Percentiles rank a stretch among this genome's conserved stretches.
Evolutionary conservation across 2,113 vertebrate species (phyloP).

Genomic region (Gallinago paraguaiae): DNA sequence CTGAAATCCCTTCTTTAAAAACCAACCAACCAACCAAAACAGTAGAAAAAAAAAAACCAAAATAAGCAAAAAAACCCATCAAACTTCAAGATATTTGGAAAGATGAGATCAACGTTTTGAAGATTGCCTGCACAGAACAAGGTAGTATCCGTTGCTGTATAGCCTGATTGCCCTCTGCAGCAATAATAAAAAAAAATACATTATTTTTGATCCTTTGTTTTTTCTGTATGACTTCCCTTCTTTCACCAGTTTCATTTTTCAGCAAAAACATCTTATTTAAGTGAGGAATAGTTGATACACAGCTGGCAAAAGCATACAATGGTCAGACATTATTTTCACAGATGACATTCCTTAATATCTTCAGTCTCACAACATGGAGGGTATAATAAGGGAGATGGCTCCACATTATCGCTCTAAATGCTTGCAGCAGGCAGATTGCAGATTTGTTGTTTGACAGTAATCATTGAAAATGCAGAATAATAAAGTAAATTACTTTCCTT

Average conservation of each 20-base stretch:
- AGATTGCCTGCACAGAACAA: neutral
- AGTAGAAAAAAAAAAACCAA: neutral
- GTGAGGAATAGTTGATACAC: neutral
- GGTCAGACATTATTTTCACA: neutral
- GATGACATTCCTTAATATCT: neutral
- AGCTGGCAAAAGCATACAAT: neutral
- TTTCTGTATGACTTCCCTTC: neutral
- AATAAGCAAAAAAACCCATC: neutral
- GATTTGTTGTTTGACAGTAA: neutral
- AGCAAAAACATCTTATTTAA: neutral
- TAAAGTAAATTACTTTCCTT: neutral
- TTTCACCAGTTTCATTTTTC: neutral
- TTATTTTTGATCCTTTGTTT: neutral
- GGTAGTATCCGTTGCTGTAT: neutral
- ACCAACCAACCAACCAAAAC: neutral
- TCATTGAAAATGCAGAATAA: neutral
- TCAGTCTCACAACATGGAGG: neutral
- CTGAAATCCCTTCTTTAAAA: neutral
- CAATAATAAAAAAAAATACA: neutral
- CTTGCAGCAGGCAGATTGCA: neutral
- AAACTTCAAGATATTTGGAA: neutral
- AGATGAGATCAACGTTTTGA: neutral
- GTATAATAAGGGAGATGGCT: neutral
- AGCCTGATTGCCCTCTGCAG: neutral
- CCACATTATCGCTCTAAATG: neutral